Evolutionary conservation across 1,140 invertebrate genomes (phyloP), one percentile per base, ranked within the genome.

Genomic region (Drosophila takahashii): DNA sequence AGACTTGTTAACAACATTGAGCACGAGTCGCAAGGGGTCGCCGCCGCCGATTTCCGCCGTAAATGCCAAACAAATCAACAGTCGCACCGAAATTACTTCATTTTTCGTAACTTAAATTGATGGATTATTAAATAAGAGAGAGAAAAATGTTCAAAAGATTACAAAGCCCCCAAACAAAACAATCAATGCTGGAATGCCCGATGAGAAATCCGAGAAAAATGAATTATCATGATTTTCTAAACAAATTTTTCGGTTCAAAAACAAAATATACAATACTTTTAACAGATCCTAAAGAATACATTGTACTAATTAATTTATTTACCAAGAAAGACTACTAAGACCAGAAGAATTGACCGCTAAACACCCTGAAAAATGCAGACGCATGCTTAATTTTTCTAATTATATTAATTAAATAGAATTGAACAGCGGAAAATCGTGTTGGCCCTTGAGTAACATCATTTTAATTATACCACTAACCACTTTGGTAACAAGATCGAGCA

Each of bases 1-100:
- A 72, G 75, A 62, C 81, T 87, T 78, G 74, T 79, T 87, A 87
- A 86, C 83, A 86, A 81, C 65, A 57, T 71, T 59, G 44, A 48
- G 61, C 81, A 86, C 78, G 83, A 87, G 75, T 59, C 74, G 16
- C 32, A 9, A 66, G 58, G 77, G 72, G 44, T 65, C 52, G 78
- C 18, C 52, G 44, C 50, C 32, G 22, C 1, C 3, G 32, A 52
- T 52, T 32, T 22, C 13, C 18, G 36, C 22, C 60, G 48, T 54
- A 70, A 70, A 69, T 70, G 66, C 66, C 72, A 74, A 75, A 62
- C 58, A 72, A 78, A 57, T 72, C 47, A 47, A 16, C 42, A 57
- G 51, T 56, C 39, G 29, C 71, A 61, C 11, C 45, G 11, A 73
- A 69, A 74, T 54, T 58, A 74, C 61, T 79, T 79, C 56, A 54